Evolutionary conservation across 2,888 invertebrate genomes (phyloP), one percentile per base, ranked within the genome.

Genomic region (Cheiracanthium punctorium): DNA sequence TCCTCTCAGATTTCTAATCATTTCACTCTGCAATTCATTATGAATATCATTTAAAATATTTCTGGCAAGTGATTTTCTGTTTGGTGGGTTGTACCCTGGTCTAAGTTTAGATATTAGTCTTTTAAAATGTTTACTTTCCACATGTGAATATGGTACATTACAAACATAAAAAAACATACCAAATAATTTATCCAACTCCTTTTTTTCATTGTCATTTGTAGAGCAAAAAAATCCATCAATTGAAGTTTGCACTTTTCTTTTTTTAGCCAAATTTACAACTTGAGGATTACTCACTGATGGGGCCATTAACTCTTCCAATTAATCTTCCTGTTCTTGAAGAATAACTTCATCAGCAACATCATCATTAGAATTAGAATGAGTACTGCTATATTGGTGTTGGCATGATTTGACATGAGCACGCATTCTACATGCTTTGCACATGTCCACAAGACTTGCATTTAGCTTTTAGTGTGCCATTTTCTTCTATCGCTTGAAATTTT

Each of bases 341-440:
- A 58, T 58, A 58, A 24, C 58, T 58, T 58, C 24, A 58, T 58
- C 58, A 58, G 58, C 58, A n/a, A n/a, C n/a, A n/a, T n/a, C n/a
- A n/a, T n/a, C n/a, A n/a, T n/a, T n/a, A n/a, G n/a, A n/a, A n/a
- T n/a, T n/a, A n/a, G n/a, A n/a, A n/a, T n/a, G n/a, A n/a, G n/a
- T n/a, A n/a, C n/a, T n/a, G n/a, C n/a, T n/a, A n/a, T n/a, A n/a
- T n/a, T n/a, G n/a, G n/a, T n/a, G n/a, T n/a, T n/a, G n/a, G n/a
- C n/a, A n/a, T n/a, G n/a, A n/a, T n/a, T n/a, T n/a, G n/a, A n/a
- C n/a, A n/a, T n/a, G n/a, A n/a, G n/a, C n/a, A n/a, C n/a, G n/a
- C n/a, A n/a, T n/a, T n/a, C n/a, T n/a, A n/a, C n/a, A n/a, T n/a
- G n/a, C n/a, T n/a, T n/a, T n/a, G n/a, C n/a, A n/a, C n/a, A n/a